Percentiles rank a stretch among this genome's conserved stretches.
phyloP scores from a whole-genome alignment of 2,888 invertebrate genomes.

The Cheilosia scutellata region DNA sequence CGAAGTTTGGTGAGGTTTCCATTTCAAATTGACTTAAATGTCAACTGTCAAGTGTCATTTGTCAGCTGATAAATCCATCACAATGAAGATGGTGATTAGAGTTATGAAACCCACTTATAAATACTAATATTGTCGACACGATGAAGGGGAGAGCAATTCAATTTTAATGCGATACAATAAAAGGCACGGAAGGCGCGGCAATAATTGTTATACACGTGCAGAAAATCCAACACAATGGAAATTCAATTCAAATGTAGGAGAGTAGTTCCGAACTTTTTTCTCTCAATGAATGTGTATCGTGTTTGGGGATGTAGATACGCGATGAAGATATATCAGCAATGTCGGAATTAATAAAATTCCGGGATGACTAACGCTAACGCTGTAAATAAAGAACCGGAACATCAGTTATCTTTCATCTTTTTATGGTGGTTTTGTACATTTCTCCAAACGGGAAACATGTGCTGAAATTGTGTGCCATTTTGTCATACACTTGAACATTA shows the following conservation, averaged over 20 bases:
- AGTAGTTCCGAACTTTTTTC: background rate
- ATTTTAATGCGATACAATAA: background rate
- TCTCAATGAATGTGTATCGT: background rate
- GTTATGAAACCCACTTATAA: background rate
- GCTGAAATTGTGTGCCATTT: background rate
- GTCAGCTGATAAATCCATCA: constrained; percentile 44
- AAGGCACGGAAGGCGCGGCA: background rate
- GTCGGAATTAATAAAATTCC: constrained; percentile 8
- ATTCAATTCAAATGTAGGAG: constrained; percentile 17
- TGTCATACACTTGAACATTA: constrained; percentile 55
- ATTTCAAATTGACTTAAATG: constrained; percentile 16
- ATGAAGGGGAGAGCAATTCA: constrained; percentile 1
- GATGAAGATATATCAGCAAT: too few relatives aligned
- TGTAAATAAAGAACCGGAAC: constrained; percentile 9
- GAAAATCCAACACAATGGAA: constrained; percentile 5
- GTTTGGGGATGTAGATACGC: too few relatives aligned
- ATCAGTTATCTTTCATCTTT: constrained; percentile 39
- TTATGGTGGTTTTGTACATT: background rate
- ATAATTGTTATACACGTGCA: constrained; percentile 10
- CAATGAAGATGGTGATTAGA: constrained; percentile 3
- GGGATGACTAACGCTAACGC: constrained; percentile 4
- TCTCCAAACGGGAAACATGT: constrained; percentile 10
- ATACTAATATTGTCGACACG: constrained; percentile 6
- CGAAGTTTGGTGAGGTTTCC: background rate
- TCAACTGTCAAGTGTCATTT: constrained; percentile 32